Evolutionary conservation across 2,888 invertebrate species (phyloP), one percentile per base, ranked within the genome.

Genomic region (Andrena dorsata): DNA sequence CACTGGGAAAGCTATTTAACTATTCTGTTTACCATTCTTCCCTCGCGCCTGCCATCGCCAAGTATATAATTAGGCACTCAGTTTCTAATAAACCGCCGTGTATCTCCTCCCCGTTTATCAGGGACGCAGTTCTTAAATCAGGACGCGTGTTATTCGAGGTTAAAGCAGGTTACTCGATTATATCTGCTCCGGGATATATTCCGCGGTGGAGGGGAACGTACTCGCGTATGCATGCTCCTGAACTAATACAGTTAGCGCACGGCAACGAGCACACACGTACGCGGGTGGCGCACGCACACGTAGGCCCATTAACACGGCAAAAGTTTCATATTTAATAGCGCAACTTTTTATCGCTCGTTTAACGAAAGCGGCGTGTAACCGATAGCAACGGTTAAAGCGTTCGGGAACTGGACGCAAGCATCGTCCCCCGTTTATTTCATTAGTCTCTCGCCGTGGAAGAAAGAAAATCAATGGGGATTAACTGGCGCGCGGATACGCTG

Each of bases 251-350:
- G 83, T 53, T 73, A 66, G 58, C 74, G 58, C 64, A 76, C 63
- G 61, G 85, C 41, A 64, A 61, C 72, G 72, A 49, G 53, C 64
- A 74, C 49, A n/a, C 64, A 74, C 49, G 13, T n/a, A 35, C 65
- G 63, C 35, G 53, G 53, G 26, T 47, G 53, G 49, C 13, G 26
- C 51, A 16, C 35, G 47, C n/a, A 13, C 30, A 13, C 32, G 58
- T 23, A 63, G 66, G 69, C 74, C 58, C 58, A 70, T 68, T 76
- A 82, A 73, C 69, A 58, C 76, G 72, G 53, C n/a, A 32, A 82
- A 87, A 84, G 58, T 87, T 87, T 74, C 60, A 74, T 80, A 80
- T 86, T 86, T 85, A 80, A 87, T 60, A 69, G 75, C 53, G 4
- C 6, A 80, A 82, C 80, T 81, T 83, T 83, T 82, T 77, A 77